These are phyloP conservation scores for Petromus typicus DNA, from an alignment of 2,113 vertebrate species.

Conservation along the genomic window DNA sequence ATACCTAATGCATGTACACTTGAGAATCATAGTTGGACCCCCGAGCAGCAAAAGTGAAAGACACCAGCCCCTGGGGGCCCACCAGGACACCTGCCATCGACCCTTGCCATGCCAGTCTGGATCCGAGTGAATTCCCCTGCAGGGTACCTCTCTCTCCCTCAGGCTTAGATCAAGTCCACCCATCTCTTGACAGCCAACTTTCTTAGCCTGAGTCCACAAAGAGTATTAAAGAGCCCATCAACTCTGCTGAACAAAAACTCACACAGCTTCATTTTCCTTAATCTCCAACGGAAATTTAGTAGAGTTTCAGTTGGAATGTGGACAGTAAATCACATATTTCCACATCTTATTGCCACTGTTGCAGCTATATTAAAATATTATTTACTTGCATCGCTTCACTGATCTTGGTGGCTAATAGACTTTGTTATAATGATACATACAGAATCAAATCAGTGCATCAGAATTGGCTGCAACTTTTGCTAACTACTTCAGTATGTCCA, in stretches of 20 bases:
- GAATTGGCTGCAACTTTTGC: background rate
- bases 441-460: background rate
- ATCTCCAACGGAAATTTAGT: background rate
- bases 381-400: background rate
- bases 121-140: background rate
- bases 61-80: background rate
- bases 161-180: background rate
- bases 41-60: background rate
- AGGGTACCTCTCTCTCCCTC: background rate
- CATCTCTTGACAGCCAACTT: background rate
- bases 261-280: background rate
- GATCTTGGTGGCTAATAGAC: background rate
- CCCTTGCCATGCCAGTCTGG: background rate
- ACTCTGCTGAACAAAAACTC: background rate
- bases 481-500: constrained; percentile 7
- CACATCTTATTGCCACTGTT: background rate
- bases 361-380: background rate
- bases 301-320: constrained; percentile 8
- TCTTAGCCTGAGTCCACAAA: background rate
- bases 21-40: background rate
- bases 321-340: constrained; percentile 7
- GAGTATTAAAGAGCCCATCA: background rate
- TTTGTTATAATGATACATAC: background rate
- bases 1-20: background rate
- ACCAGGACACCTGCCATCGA: background rate